phyloP scores from a whole-genome alignment of 2,797 vertebrate genomes.

The Argentina silus region DNA sequence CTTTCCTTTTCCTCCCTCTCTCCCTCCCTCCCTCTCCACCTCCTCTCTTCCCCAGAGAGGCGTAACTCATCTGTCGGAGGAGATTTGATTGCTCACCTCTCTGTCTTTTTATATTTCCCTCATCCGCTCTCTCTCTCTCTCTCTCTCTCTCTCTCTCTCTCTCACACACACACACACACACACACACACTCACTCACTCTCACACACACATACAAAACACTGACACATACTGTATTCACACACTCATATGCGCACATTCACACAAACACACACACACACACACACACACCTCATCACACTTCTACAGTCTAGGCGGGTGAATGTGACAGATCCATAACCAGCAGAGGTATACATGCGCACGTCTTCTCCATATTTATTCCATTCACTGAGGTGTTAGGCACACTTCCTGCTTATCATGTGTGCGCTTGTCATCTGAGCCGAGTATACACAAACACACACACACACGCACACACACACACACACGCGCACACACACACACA shows the following conservation, averaged over 20 bases:
- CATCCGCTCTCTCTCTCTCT: too few relatives aligned
- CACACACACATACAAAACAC: too few relatives aligned
- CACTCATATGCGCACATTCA: too few relatives aligned
- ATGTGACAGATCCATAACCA: not conserved
- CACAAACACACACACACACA: too few relatives aligned
- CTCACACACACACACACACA: not conserved
- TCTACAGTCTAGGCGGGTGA: too few relatives aligned
- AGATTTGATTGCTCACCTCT: constrained; percentile 32
- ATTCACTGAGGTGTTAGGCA: constrained; percentile 10
- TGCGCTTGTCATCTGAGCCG: not conserved
- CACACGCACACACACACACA: not conserved
- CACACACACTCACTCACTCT: not conserved
- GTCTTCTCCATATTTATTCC: not conserved
- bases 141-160: constrained; percentile 10
- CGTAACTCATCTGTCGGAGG: constrained; percentile 7
- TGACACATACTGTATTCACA: too few relatives aligned
- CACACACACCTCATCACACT: too few relatives aligned
- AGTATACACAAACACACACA: not conserved
- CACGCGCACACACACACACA: not conserved
- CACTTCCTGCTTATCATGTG: constrained; percentile 3
- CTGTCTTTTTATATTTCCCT: constrained; percentile 19
- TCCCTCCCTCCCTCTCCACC: not conserved
- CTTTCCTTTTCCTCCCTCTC: not conserved
- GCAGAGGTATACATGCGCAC: not conserved
- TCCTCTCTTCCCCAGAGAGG: not conserved